These are phyloP conservation scores for Teleopsis dalmanni DNA, from an alignment of 1,140 invertebrate species.

Conservation along the genomic window DNA sequence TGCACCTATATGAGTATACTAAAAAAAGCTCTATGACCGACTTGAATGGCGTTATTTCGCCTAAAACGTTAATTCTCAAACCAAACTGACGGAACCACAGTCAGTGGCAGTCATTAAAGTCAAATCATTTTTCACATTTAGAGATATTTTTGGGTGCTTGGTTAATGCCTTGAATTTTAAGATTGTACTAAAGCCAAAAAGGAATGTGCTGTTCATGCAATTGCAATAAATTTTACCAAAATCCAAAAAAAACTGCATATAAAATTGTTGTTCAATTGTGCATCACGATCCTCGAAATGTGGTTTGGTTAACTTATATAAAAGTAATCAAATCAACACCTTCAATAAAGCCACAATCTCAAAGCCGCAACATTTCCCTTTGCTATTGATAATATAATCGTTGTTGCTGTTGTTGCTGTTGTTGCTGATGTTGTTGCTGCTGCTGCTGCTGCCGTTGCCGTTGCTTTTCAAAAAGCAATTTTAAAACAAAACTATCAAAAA, in stretches of 20 bases:
- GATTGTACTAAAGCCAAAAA: neutral
- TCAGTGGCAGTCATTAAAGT: conserved; percentile 43
- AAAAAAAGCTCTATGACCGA: too few relatives aligned
- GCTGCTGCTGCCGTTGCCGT: neutral
- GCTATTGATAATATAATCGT: neutral
- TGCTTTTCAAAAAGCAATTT: conserved; percentile 10
- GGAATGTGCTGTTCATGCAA: too few relatives aligned
- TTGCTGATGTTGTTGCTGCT: neutral
- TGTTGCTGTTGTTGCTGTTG: neutral
- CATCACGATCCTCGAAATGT: conserved; percentile 9
- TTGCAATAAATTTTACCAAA: too few relatives aligned
- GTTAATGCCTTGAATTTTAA: neutral
- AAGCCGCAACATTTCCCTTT: neutral
- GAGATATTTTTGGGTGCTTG: neutral
- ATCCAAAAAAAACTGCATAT: neutral
- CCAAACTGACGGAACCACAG: too few relatives aligned
- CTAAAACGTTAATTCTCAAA: too few relatives aligned
- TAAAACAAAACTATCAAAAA: neutral
- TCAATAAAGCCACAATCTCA: conserved; percentile 16
- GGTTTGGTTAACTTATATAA: conserved; percentile 12
- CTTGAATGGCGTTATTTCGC: too few relatives aligned
- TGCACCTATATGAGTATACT: too few relatives aligned
- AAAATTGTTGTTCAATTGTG: neutral
- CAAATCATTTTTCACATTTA: conserved; percentile 45
- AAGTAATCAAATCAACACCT: conserved; percentile 45